Percentiles rank a stretch among this genome's conserved stretches.
These are phyloP conservation scores for Pseudochirops corinnae DNA, from an alignment of 2,797 vertebrate genomes.

Conservation along the genomic window DNA sequence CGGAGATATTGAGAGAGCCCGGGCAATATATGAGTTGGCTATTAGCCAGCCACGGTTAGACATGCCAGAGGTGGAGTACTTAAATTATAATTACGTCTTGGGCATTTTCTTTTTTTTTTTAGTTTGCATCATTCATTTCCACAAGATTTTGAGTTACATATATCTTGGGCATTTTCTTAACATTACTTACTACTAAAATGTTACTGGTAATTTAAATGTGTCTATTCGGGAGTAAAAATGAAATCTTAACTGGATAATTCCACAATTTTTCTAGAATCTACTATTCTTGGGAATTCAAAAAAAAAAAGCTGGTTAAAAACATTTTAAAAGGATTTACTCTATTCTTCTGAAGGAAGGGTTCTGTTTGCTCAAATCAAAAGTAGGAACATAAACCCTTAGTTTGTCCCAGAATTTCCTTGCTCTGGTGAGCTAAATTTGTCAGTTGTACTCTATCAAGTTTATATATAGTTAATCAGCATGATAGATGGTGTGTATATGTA, in stretches of 20 bases:
- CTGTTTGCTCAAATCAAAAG: background rate
- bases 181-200: background rate
- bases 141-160: too few relatives aligned
- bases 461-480: background rate
- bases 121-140: too few relatives aligned
- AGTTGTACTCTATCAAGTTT: background rate
- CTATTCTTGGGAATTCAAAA: slow-evolving; percentile 8
- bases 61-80: slow-evolving; percentile 95
- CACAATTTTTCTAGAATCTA: slow-evolving; percentile 17
- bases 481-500: background rate
- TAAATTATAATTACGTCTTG: background rate
- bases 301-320: background rate
- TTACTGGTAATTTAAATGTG: background rate
- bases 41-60: slow-evolving; percentile 97
- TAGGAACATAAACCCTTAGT: background rate
- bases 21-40: slow-evolving; percentile 96
- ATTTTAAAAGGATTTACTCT: background rate
- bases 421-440: background rate
- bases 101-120: background rate
- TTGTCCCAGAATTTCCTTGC: background rate
- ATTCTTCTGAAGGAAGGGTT: background rate
- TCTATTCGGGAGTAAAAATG: slow-evolving; percentile 12
- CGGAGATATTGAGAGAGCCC: slow-evolving; percentile 92
- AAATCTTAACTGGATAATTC: background rate
- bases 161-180: background rate